Evolutionary conservation across 2,113 vertebrate species (phyloP).

Genomic region (Crotalus helleri): DNA sequence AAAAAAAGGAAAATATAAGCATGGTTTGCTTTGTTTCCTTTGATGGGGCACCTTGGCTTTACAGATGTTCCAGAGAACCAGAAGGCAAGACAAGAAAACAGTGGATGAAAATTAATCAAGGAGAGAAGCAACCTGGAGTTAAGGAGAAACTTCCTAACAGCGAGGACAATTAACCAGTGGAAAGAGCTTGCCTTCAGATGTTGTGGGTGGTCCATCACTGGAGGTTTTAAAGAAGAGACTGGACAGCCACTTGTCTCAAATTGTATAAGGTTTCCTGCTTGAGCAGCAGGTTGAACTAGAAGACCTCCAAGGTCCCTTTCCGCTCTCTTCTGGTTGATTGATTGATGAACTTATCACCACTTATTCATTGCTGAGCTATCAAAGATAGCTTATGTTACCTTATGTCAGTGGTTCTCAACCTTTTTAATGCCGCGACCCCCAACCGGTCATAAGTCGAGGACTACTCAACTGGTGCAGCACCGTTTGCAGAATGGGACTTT

Average conservation of each 20-base stretch:
- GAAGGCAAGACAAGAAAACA: not conserved
- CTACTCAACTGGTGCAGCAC: too few species aligned
- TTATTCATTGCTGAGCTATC: conserved; percentile 2
- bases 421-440: too few species aligned
- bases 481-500: too few species aligned
- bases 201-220: not conserved
- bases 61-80: not conserved
- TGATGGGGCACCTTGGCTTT: not conserved
- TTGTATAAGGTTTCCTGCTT: not conserved
- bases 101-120: not conserved
- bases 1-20: not conserved
- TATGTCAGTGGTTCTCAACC: too few species aligned
- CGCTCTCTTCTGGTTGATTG: not conserved
- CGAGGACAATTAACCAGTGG: not conserved
- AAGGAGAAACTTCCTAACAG: not conserved
- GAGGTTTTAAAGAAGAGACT: not conserved
- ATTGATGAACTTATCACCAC: conserved; percentile 3
- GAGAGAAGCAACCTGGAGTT: not conserved
- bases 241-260: not conserved
- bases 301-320: not conserved
- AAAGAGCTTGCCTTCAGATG: not conserved
- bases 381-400: not conserved
- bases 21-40: conserved; percentile 17
- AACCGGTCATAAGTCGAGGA: too few species aligned
- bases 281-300: not conserved